Conservation (phyloP, 2,797 vertebrate genomes). For the Myotis planiceps region DNA sequence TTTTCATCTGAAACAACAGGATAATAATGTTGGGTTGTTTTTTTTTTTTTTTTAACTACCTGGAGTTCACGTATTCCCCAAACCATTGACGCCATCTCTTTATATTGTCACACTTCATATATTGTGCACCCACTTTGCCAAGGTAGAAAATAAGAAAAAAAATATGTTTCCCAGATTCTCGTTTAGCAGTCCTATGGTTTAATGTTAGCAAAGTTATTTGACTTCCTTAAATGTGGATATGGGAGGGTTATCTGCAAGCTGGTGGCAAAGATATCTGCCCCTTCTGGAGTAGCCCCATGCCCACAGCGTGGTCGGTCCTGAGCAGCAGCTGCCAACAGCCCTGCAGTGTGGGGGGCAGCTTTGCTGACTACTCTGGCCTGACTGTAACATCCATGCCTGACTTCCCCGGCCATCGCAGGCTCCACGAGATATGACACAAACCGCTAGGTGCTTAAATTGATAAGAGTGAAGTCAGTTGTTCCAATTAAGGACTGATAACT, state of each 20-base stretch:
- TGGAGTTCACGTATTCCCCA: not conserved
- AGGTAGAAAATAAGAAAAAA: not conserved
- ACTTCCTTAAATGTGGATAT: not conserved
- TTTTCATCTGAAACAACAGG: not conserved
- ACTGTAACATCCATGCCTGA: not conserved
- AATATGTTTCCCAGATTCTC: not conserved
- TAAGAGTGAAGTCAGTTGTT: not conserved
- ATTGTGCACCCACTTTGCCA: not conserved
- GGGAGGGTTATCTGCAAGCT: not conserved
- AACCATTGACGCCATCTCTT: not conserved
- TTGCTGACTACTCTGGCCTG: not conserved
- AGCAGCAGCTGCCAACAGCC: not conserved
- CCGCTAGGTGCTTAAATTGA: not conserved
- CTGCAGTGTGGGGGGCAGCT: rapidly evolving
- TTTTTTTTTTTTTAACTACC: not conserved
- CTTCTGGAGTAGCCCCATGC: rapidly evolving
- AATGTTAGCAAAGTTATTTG: not conserved
- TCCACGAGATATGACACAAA: not conserved
- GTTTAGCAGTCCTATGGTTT: not conserved
- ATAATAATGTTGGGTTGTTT: not conserved
- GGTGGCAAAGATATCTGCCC: not conserved
- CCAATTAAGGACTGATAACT: not conserved
- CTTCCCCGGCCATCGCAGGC: not conserved
- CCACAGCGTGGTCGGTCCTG: rapidly evolving
- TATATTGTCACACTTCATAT: not conserved